These are phyloP conservation scores for Mastigias papua DNA, from an alignment of 30 jellyfish, hydroid and myxozoan genomes.

Conservation along the genomic window DNA sequence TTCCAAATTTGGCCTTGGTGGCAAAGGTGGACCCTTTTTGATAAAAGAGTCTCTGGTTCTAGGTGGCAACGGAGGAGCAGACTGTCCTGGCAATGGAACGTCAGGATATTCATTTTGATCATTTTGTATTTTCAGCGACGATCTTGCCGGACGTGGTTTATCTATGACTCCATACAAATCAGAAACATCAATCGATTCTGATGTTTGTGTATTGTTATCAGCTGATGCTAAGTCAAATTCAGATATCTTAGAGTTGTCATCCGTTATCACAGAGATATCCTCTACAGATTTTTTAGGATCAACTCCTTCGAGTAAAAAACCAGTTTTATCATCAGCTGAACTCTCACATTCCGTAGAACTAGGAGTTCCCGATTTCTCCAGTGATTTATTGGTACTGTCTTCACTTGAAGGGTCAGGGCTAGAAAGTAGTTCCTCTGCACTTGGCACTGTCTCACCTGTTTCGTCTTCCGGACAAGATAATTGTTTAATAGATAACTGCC, in stretches of 20 bases:
- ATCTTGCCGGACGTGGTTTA: conserved; percentile 14
- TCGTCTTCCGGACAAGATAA: background rate
- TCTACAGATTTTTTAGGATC: background rate
- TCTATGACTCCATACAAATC: conserved; percentile 13
- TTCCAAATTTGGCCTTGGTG: conserved; percentile 24
- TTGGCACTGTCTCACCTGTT: background rate
- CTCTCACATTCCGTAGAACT: background rate
- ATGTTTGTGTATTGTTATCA: background rate
- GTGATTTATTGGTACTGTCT: background rate
- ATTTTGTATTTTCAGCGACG: background rate
- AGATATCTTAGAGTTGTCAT: too few relatives aligned
- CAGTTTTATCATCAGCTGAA: background rate
- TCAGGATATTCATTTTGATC: background rate
- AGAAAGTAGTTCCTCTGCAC: background rate
- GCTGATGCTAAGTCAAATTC: too few relatives aligned
- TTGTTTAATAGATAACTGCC: background rate
- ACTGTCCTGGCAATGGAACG: background rate
- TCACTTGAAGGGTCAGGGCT: background rate
- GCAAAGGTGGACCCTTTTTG: conserved; percentile 24
- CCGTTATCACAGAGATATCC: background rate
- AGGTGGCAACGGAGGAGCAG: conserved; percentile 61
- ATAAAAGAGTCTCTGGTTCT: conserved; percentile 3
- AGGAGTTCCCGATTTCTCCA: background rate
- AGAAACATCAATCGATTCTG: background rate
- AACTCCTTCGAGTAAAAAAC: background rate